These are phyloP conservation scores for Polyommatus icarus DNA, from an alignment of 2,888 invertebrate genomes.

Conservation along the genomic window DNA sequence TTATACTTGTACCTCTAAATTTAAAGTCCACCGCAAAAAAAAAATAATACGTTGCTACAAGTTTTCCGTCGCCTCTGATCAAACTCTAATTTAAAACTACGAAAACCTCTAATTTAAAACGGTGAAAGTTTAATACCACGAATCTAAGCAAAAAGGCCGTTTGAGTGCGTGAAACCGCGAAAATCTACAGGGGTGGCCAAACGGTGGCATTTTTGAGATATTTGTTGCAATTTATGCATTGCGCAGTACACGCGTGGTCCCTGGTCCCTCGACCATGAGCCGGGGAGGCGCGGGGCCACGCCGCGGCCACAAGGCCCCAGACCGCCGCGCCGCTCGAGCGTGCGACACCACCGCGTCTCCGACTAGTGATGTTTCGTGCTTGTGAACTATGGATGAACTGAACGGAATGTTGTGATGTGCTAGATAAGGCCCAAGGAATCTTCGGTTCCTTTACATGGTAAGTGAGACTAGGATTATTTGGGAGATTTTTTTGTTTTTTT, in stretches of 20 bases:
- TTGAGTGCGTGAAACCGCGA: neutral
- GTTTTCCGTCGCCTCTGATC: too few species aligned
- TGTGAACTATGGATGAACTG: conserved; percentile 40
- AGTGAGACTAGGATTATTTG: conserved; percentile 35
- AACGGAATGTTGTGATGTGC: conserved; percentile 43
- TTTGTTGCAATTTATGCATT: conserved; percentile 57
- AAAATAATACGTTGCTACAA: too few species aligned
- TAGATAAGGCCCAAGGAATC: conserved; percentile 43
- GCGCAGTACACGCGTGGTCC: conserved; percentile 69
- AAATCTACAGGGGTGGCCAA: neutral
- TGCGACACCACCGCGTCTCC: conserved; percentile 39
- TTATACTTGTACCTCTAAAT: too few species aligned
- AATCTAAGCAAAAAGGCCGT: neutral
- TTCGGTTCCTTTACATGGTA: conserved; percentile 49
- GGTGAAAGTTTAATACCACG: neutral
- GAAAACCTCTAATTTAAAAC: neutral
- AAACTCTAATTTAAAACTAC: neutral
- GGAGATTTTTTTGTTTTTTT: neutral
- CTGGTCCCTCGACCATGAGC: conserved; percentile 57
- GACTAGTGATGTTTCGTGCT: conserved; percentile 44
- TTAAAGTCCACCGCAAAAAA: too few species aligned
- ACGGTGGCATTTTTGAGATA: conserved; percentile 18
- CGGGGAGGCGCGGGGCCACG: conserved; percentile 40
- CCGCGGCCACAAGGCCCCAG: conserved; percentile 54
- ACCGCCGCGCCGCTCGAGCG: conserved; percentile 51